These are phyloP conservation scores for Melanchra persicariae DNA, from an alignment of 2,888 invertebrate genomes.

Conservation along the genomic window DNA sequence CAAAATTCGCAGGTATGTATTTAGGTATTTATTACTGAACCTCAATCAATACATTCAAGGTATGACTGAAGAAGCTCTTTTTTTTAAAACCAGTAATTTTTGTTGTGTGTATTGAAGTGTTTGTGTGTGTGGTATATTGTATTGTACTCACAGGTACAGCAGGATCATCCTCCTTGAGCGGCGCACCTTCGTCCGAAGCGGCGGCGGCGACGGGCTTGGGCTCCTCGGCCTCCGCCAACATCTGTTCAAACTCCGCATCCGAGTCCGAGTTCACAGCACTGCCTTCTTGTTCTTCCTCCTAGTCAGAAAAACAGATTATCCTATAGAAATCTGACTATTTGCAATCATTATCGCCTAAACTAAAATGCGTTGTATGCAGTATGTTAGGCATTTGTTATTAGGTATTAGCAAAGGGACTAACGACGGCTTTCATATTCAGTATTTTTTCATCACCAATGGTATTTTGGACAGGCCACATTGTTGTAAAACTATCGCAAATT, in stretches of 20 bases:
- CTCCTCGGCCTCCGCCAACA: conserved; percentile 97
- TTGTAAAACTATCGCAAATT: no score
- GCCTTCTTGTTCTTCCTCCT: conserved; percentile 96
- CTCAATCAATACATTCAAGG: not conserved
- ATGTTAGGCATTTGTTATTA: not conserved
- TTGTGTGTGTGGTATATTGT: no score
- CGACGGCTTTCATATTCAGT: not conserved
- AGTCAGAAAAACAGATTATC: conserved; percentile 27
- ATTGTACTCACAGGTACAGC: conserved; percentile 74
- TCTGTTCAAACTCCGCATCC: conserved; percentile 99
- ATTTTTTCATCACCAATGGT: no score
- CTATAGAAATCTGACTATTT: conserved; percentile 22
- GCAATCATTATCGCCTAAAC: not conserved
- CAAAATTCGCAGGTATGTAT: not conserved
- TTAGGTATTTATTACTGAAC: not conserved
- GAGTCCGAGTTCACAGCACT: conserved; percentile 97
- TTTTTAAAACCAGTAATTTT: no score
- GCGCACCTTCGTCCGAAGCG: conserved; percentile 74
- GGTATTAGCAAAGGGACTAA: not conserved
- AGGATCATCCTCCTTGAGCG: conserved; percentile 82
- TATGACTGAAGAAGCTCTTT: no score
- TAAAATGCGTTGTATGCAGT: not conserved
- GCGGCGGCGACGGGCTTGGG: conserved; percentile 85
- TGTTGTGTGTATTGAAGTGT: no score
- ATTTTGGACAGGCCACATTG: no score